phyloP scores from a whole-genome alignment of 2,113 vertebrate genomes.

The Cheilinus undulatus region DNA sequence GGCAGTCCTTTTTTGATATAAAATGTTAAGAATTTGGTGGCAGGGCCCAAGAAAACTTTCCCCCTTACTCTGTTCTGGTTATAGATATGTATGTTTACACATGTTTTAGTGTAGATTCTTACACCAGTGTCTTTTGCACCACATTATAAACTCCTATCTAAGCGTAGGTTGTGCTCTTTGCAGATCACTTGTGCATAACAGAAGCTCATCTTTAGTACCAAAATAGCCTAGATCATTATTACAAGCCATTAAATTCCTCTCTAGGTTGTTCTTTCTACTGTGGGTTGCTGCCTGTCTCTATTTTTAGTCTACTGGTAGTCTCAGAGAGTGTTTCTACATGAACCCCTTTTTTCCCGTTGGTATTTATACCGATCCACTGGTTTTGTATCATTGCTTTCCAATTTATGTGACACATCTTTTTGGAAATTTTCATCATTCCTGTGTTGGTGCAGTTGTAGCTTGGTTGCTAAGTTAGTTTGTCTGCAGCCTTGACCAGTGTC shows the following conservation, averaged over 20 bases:
- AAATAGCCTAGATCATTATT: background rate
- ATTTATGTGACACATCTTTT: no score
- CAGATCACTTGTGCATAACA: background rate
- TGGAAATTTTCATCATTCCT: background rate
- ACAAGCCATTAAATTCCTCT: background rate
- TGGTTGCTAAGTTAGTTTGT: background rate
- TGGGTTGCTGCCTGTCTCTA: background rate
- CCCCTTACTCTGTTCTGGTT: no score
- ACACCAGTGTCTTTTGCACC: background rate
- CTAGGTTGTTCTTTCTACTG: background rate
- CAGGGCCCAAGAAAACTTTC: no score
- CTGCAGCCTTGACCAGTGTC: background rate
- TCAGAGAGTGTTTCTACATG: background rate
- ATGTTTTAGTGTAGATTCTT: background rate
- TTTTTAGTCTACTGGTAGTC: conserved; percentile 10
- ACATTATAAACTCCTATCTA: background rate
- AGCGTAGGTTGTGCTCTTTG: background rate
- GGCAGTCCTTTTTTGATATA: no score
- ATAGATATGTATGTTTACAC: no score
- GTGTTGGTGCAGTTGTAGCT: background rate
- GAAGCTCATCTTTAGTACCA: background rate
- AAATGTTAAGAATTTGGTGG: no score
- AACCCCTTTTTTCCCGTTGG: background rate
- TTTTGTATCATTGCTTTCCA: no score
- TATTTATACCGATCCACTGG: no score